Conservation (phyloP, 1,140 invertebrate species). For the Heliconius congener region DNA sequence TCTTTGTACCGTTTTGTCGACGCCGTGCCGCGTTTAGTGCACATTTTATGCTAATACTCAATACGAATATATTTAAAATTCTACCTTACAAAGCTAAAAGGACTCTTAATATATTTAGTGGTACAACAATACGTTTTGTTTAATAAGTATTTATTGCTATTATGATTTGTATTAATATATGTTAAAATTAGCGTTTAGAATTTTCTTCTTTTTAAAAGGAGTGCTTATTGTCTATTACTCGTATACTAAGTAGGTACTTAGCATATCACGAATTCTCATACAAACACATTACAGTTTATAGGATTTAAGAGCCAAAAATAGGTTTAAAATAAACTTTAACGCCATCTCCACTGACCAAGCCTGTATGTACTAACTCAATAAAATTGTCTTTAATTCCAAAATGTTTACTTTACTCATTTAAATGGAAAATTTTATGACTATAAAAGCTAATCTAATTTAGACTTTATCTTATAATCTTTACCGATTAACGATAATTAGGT, state of each 20-base stretch:
- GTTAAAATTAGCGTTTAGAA: too few relatives aligned
- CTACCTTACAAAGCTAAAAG: neutral
- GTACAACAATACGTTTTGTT: neutral
- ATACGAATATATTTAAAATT: constrained; percentile 10
- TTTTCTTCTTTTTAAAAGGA: too few relatives aligned
- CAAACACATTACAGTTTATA: too few relatives aligned
- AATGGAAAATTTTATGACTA: neutral
- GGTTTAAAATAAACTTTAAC: too few relatives aligned
- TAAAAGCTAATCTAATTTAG: neutral
- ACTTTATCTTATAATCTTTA: neutral
- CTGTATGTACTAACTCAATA: too few relatives aligned
- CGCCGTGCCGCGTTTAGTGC: constrained; percentile 41
- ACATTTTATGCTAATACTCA: constrained; percentile 20
- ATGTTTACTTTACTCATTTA: neutral
- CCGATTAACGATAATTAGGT: neutral
- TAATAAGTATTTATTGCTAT: neutral
- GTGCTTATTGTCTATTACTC: too few relatives aligned
- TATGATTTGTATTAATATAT: too few relatives aligned
- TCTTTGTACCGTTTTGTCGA: constrained; percentile 47
- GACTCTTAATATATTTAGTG: neutral
- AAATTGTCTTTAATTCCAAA: neutral
- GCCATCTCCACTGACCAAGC: too few relatives aligned
- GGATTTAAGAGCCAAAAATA: too few relatives aligned
- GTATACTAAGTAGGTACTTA: too few relatives aligned
- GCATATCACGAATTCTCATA: too few relatives aligned